These are phyloP conservation scores for Meriones unguiculatus DNA, from an alignment of 2,113 vertebrate genomes.

Conservation along the genomic window DNA sequence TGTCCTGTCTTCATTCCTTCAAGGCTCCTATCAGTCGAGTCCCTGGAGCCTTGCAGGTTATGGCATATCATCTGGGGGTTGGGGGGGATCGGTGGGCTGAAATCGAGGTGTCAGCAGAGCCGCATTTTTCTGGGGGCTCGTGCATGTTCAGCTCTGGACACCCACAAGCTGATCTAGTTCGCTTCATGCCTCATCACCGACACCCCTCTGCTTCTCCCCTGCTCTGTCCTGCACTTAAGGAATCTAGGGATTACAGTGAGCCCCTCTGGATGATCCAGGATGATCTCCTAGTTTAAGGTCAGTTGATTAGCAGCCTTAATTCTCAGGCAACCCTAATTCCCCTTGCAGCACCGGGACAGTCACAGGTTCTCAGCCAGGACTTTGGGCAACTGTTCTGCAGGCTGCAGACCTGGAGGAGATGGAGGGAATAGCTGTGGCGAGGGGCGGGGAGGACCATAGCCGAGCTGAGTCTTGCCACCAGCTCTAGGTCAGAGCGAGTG, in stretches of 20 bases:
- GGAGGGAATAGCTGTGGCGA: background rate
- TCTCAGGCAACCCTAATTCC: background rate
- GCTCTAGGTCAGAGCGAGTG: background rate
- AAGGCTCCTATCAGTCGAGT: background rate
- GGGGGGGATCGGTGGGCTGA: too few species aligned
- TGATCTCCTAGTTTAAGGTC: constrained; percentile 11
- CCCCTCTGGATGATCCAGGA: background rate
- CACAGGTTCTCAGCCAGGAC: background rate
- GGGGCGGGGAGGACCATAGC: background rate
- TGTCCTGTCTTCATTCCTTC: background rate
- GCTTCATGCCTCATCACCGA: background rate
- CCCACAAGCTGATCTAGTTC: background rate
- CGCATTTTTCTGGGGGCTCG: background rate
- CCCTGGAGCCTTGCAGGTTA: background rate
- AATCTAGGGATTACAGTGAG: background rate
- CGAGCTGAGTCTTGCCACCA: background rate
- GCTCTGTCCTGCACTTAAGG: background rate
- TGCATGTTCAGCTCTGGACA: background rate
- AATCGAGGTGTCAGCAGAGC: background rate
- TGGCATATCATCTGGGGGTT: background rate
- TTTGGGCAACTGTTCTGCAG: background rate
- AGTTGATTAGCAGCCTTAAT: constrained; percentile 13
- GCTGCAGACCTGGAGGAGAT: background rate
- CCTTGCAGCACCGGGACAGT: background rate
- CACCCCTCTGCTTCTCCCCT: background rate